phyloP scores from a whole-genome alignment of 2,797 vertebrate genomes.

The Platyrinchus mystaceus region DNA sequence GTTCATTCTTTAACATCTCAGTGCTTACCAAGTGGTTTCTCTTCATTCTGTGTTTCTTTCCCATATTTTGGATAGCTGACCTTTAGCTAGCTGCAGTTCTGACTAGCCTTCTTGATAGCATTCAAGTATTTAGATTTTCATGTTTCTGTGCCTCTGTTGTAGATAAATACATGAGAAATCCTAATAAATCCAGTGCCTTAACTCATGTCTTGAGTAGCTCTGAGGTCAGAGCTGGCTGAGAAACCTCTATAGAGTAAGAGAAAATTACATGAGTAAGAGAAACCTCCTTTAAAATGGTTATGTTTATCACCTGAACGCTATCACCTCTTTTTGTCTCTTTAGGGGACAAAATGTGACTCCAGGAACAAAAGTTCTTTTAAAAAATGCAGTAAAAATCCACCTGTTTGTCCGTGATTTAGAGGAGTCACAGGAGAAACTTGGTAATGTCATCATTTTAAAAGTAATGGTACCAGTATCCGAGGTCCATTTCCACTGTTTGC shows the following conservation, averaged over 20 bases:
- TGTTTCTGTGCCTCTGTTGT: background rate
- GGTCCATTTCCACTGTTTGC: background rate
- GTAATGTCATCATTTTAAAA: background rate
- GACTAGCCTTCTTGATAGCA: background rate
- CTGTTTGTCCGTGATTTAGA: background rate
- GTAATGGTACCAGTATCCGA: background rate
- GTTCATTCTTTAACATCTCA: background rate
- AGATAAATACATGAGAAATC: background rate
- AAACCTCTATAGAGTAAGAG: background rate
- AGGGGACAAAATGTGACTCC: background rate
- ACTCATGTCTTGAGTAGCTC: background rate
- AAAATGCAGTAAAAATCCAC: background rate
- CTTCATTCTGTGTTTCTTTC: background rate
- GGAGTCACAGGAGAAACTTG: background rate
- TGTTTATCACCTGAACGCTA: conserved; percentile 12
- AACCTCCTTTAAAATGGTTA: background rate
- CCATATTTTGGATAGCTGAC: background rate
- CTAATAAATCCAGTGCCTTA: background rate
- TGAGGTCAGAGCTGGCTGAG: background rate
- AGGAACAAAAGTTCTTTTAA: background rate
- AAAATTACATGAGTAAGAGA: background rate
- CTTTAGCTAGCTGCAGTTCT: background rate
- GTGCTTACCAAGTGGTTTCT: background rate
- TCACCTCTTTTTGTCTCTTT: background rate
- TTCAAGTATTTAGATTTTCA: background rate